Evolutionary conservation across 35 echinoderm and acorn worm species (phyloP), one percentile per base, ranked within the genome.

Genomic region (Ophiothrix spiculata): DNA sequence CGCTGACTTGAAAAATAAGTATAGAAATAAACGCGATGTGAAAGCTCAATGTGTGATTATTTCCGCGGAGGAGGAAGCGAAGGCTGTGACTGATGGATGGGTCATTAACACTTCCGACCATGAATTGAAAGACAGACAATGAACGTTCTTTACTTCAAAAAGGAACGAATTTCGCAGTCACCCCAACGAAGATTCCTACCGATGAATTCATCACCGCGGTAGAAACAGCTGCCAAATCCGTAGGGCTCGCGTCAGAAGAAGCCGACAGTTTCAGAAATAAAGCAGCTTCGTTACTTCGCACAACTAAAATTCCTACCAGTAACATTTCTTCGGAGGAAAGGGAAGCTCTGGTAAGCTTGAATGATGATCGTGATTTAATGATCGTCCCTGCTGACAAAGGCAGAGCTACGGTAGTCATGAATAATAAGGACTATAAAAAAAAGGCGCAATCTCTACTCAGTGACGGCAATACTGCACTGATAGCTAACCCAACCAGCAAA

Each of bases 361-460:
- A n/a, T 2, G 60, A 69, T 28, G 29, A 69, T 69, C 60, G 60
- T 6, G 25, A 69, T 6, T 25, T 69, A 69, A n/a, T 69, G 60
- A 77, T 86, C 39, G 34, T 76, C 15, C 84, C n/a, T 23, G 84
- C 84, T 37, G 84, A 86, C 74, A 86, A 86, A 42, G 84, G 84
- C n/a, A 77, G 84, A 75, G 84, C 84, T 1, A 77, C 74, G 25
- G 74, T n/a, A 39, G 15, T 86, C 31, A 56, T 86, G 25, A 76
- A 86, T 33, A 76, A 17, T 38, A 42, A 36, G 32, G 84, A 86
- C 84, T 86, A 76, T 39, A 77, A 76, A 77, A 39, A 28, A 19
- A 86, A 77, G 38, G 37, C 31, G 15, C 21, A 32, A 35, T 4
- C 37, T 21, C 31, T 86, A 31, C 73, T 86, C 36, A 32, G 4